Percentiles rank a stretch among this genome's conserved stretches.
phyloP scores from a whole-genome alignment of 1,140 invertebrate species.

The Lineus longissimus region DNA sequence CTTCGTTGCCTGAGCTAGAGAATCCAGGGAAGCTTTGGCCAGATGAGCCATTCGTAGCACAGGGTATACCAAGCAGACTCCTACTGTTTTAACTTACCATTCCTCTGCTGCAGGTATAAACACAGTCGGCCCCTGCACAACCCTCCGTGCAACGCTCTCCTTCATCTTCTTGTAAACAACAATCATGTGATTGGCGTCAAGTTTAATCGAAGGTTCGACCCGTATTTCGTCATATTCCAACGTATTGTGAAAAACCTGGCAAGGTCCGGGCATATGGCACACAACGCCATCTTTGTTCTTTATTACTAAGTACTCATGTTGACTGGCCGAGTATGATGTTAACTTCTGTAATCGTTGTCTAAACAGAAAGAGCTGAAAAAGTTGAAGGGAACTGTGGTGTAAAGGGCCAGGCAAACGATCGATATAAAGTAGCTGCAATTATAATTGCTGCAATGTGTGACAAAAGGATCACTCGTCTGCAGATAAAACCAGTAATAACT shows the following conservation, averaged over 20 bases:
- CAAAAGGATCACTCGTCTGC: too few relatives aligned
- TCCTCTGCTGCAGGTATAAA: conserved; percentile 45
- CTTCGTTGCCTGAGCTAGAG: too few relatives aligned
- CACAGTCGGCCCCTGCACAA: conserved; percentile 41
- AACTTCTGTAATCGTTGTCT: conserved; percentile 38
- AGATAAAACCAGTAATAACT: too few relatives aligned
- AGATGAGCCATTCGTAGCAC: too few relatives aligned
- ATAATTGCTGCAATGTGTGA: too few relatives aligned
- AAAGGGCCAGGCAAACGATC: too few relatives aligned
- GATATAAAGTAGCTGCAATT: too few relatives aligned
- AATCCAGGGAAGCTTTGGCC: too few relatives aligned
- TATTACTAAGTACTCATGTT: conserved; percentile 42
- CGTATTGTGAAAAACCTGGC: conserved; percentile 41
- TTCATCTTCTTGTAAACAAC: conserved; percentile 44
- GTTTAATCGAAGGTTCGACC: conserved; percentile 29
- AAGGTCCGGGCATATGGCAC: conserved; percentile 44
- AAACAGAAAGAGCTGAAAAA: conserved; percentile 42
- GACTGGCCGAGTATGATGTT: conserved; percentile 31
- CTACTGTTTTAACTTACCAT: conserved; percentile 30
- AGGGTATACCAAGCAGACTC: too few relatives aligned
- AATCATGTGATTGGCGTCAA: conserved; percentile 47
- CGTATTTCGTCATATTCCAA: conserved; percentile 31
- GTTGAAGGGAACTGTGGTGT: too few relatives aligned
- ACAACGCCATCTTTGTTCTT: conserved; percentile 40
- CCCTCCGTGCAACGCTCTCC: conserved; percentile 33